Conservation (phyloP, 2,797 vertebrate species). For the Periophthalmus magnuspinnatus region DNA sequence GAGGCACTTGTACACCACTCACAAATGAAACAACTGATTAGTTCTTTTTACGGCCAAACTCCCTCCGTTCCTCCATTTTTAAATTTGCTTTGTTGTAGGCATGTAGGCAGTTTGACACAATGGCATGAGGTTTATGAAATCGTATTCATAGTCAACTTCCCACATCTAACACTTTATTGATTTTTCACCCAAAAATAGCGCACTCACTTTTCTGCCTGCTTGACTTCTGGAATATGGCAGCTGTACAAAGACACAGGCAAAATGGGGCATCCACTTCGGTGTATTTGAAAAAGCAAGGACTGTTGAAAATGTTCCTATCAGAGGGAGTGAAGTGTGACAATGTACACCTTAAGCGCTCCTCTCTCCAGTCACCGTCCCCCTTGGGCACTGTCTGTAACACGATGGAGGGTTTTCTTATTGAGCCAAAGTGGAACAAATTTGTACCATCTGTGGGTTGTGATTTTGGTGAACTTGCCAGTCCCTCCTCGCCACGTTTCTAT, state of each 20-base stretch:
- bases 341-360: conserved; percentile 57
- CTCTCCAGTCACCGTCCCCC: conserved; percentile 19
- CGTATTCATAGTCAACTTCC: conserved; percentile 10
- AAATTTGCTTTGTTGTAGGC: conserved; percentile 2
- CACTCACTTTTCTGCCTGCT: conserved; percentile 7
- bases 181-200: conserved; percentile 13
- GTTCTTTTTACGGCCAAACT: conserved; percentile 4
- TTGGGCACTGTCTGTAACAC: conserved; percentile 30
- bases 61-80: background rate
- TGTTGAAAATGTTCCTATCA: conserved; percentile 55
- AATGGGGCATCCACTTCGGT: conserved; percentile 1
- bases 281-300: conserved; percentile 26
- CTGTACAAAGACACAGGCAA: conserved; percentile 6
- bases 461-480: conserved; percentile 51
- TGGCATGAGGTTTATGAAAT: conserved; percentile 3
- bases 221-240: conserved; percentile 6
- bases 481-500: conserved; percentile 46
- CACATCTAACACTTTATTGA: conserved; percentile 12
- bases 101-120: conserved; percentile 1
- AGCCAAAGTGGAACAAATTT: conserved; percentile 48
- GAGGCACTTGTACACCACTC: background rate
- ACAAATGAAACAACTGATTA: background rate
- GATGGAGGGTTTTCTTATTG: conserved; percentile 26
- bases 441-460: conserved; percentile 33
- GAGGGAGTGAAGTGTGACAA: conserved; percentile 72